A percentile compares a stretch with the other conserved stretches of the same genome.
Conservation (phyloP, 2,888 invertebrate species). For the Nemapogon koenigi region DNA sequence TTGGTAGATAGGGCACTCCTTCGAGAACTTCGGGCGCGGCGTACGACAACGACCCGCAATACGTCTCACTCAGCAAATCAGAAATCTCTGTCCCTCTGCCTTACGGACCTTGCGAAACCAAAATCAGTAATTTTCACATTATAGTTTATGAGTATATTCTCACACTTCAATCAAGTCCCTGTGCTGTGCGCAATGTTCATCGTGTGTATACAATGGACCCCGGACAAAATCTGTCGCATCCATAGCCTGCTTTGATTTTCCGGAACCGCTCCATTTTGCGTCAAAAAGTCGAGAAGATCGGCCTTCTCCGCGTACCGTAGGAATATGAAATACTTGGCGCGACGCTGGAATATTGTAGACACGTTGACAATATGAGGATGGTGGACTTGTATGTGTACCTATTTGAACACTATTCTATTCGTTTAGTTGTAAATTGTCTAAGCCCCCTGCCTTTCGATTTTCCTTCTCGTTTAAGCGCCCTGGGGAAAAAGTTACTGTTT, state of each 20-base stretch:
- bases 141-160: constrained; percentile 78
- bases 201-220: constrained; percentile 74
- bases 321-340: constrained; percentile 76
- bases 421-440: no score
- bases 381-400: constrained; percentile 73
- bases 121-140: constrained; percentile 85
- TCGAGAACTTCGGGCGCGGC: constrained; percentile 79
- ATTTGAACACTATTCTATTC: no score
- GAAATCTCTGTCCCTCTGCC: constrained; percentile 43
- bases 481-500: no score
- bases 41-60: constrained; percentile 88
- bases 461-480: no score
- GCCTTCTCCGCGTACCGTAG: constrained; percentile 82
- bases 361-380: constrained; percentile 83
- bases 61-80: constrained; percentile 79
- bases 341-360: constrained; percentile 75
- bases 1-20: constrained; percentile 75
- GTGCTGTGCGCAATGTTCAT: constrained; percentile 79
- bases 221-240: constrained; percentile 73
- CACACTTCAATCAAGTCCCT: no score
- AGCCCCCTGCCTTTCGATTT: no score
- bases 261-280: constrained; percentile 70
- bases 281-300: constrained; percentile 76
- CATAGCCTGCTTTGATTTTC: constrained; percentile 74
- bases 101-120: constrained; percentile 71